phyloP scores from a whole-genome alignment of 2,888 invertebrate species.

The Ophioninae sp. region DNA sequence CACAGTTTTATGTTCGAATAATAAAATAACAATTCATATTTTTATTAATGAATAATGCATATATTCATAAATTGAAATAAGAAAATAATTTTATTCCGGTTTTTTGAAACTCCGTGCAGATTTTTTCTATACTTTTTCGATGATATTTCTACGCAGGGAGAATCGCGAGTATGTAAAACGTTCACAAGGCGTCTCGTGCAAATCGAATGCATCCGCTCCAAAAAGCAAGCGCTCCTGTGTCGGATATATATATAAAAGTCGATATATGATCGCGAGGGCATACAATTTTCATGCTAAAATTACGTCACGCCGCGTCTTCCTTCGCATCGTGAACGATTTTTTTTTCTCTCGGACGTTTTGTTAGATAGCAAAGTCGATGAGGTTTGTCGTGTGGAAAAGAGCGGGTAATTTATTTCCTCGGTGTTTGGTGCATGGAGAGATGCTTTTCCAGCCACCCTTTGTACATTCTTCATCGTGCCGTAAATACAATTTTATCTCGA shows the following conservation, averaged over 20 bases:
- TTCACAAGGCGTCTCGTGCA: not conserved
- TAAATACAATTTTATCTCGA: not conserved
- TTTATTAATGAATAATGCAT: too few relatives aligned
- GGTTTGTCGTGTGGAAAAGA: not conserved
- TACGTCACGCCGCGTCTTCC: conserved; percentile 13
- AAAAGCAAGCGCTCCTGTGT: conserved; percentile 25
- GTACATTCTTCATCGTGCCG: not conserved
- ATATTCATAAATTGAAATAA: too few relatives aligned
- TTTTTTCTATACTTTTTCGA: too few relatives aligned
- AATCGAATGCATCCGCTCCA: conserved; percentile 20
- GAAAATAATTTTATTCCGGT: too few relatives aligned
- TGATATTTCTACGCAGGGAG: too few relatives aligned
- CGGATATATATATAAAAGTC: not conserved
- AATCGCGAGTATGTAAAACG: too few relatives aligned
- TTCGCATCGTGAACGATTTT: not conserved
- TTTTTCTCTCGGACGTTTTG: not conserved
- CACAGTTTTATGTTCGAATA: too few relatives aligned
- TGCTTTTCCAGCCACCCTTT: not conserved
- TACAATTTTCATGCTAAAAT: conserved; percentile 23
- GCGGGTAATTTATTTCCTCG: conserved; percentile 1
- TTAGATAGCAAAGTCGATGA: not conserved
- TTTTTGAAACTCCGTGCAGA: too few relatives aligned
- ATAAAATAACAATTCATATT: too few relatives aligned
- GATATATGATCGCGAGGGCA: conserved; percentile 3
- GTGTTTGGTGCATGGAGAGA: not conserved